Percentiles rank a stretch among this genome's conserved stretches.
phyloP scores from a whole-genome alignment of 1,140 invertebrate species.

The Neodiprion lecontei region DNA sequence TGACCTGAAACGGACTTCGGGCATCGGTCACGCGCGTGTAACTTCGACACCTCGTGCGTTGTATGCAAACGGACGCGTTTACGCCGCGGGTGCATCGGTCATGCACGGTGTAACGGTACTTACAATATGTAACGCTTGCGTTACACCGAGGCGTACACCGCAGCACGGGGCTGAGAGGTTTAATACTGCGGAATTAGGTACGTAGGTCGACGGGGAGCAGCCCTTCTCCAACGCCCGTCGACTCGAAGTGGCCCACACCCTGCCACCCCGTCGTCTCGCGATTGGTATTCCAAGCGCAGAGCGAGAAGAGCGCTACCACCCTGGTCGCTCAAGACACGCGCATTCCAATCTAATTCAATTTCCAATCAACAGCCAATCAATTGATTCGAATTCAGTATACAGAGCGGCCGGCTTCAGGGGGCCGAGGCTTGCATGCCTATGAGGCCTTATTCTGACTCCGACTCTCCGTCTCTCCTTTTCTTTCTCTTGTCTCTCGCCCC shows the following conservation, averaged over 20 bases:
- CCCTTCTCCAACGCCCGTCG: not conserved
- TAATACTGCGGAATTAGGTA: not conserved
- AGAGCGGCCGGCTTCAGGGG: slow-evolving; percentile 40
- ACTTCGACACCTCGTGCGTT: not conserved
- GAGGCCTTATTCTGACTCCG: slow-evolving; percentile 36
- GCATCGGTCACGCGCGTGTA: not conserved
- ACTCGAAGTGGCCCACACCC: not conserved
- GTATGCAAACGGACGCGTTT: not conserved
- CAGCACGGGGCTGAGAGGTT: not conserved
- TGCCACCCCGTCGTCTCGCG: slow-evolving; percentile 21
- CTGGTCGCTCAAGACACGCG: slow-evolving; percentile 47
- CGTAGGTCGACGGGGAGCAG: not conserved
- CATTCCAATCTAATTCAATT: slow-evolving; percentile 67
- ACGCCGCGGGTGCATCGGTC: too few relatives aligned
- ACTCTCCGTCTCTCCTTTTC: slow-evolving; percentile 29
- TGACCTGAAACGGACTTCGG: not conserved
- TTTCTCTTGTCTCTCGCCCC: slow-evolving; percentile 16
- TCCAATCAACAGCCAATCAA: slow-evolving; percentile 69
- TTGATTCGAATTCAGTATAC: slow-evolving; percentile 66
- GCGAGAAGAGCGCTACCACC: slow-evolving; percentile 42
- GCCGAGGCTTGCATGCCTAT: slow-evolving; percentile 6
- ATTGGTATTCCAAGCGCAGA: slow-evolving; percentile 55
- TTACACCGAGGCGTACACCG: not conserved
- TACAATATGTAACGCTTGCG: not conserved
- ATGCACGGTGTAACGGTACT: not conserved